Conservation (phyloP, 2,113 vertebrate genomes). For the Coryphaenoides rupestris region DNA sequence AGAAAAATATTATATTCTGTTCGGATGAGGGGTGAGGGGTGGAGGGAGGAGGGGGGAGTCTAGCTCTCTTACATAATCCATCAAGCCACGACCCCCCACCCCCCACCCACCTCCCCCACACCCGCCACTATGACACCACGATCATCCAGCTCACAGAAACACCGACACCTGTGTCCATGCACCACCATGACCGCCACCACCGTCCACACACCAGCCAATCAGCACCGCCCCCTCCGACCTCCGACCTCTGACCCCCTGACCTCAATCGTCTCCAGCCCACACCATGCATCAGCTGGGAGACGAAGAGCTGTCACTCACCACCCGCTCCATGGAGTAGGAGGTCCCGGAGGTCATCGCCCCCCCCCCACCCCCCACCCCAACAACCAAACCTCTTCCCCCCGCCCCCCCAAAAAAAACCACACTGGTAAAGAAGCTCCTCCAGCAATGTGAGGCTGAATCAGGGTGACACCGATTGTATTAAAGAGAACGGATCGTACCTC, state of each 20-base stretch:
- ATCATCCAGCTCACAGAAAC: slow-evolving; percentile 42
- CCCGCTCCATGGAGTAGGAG: slow-evolving; percentile 55
- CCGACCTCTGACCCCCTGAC: slow-evolving; percentile 44
- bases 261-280: slow-evolving; percentile 48
- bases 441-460: slow-evolving; percentile 33
- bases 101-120: too few species aligned
- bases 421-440: slow-evolving; percentile 68
- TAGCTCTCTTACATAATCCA: slow-evolving; percentile 66
- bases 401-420: slow-evolving; percentile 59
- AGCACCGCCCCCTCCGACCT: slow-evolving; percentile 57
- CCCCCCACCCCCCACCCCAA: slow-evolving; percentile 67
- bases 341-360: slow-evolving; percentile 33
- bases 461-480: neutral
- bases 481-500: too few species aligned
- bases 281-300: slow-evolving; percentile 58
- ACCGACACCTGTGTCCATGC: slow-evolving; percentile 46
- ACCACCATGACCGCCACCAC: slow-evolving; percentile 71
- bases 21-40: neutral
- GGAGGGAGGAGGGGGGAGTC: slow-evolving; percentile 34
- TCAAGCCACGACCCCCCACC: slow-evolving; percentile 57
- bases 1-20: too few species aligned
- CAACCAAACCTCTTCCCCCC: slow-evolving; percentile 62
- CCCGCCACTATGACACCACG: slow-evolving; percentile 6
- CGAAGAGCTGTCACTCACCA: slow-evolving; percentile 54
- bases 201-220: slow-evolving; percentile 61